Evolutionary conservation across 2,888 invertebrate genomes (phyloP), one percentile per base, ranked within the genome.

Genomic region (Onchidella celtica): DNA sequence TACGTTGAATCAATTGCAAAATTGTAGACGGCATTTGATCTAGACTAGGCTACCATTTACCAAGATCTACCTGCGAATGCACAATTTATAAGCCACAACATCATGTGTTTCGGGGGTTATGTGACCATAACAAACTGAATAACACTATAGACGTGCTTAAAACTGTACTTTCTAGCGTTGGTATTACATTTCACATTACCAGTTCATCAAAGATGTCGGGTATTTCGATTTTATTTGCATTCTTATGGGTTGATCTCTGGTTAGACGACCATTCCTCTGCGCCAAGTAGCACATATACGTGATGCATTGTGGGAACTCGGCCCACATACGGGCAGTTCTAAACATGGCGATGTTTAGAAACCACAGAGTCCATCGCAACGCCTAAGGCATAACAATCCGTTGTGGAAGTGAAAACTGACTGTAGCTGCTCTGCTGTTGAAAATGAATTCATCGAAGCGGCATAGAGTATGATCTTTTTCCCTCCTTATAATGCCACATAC

Each of bases 81-180:
- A 77, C 77, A 77, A 77, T 77, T 65, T 66, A 68, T 34, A 21
- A 77, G 68, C 66, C 77, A 55, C 29, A 77, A 77, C 77, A 77
- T 77, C 77, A 68, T n/a, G 14, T 17, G 40, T 68, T 77, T 24
- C 57, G 57, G 24, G 27, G n/a, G 34, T 24, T 9, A 66, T 29
- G n/a, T 6, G 6, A 4, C 9, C n/a, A 61, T 17, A 61, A 61
- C 9, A 17, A 6, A 61, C n/a, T 14, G 9, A 24, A 21, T 17
- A 61, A 6, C n/a, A 6, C 14, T 6, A 47, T 4, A 61, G 9
- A n/a, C 6, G 1, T 47, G 65, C 63, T 24, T 9, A 32, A 3
- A 38, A 75, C 63, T 75, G 75, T 75, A 75, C 75, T 75, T 75
- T 65, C 1, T 32, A 63, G 34, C n/a, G 27, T 65, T 65, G 40